Conservation (phyloP, 2,888 invertebrate species). For the Epicampocera succincta region DNA sequence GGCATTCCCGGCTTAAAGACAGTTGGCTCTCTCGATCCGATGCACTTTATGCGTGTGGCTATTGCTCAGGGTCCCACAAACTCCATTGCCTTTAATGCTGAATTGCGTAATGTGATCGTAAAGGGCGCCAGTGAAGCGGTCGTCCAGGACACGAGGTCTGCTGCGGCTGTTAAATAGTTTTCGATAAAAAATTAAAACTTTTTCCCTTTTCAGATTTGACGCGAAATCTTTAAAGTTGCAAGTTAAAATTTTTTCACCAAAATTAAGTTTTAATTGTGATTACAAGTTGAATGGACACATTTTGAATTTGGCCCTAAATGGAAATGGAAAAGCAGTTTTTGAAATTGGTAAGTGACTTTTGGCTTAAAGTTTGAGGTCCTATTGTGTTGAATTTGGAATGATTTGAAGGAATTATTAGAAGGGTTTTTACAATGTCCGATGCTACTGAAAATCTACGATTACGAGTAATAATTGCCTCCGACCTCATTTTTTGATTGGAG, state of each 20-base stretch:
- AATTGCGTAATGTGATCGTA: slow-evolving; percentile 35
- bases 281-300: slow-evolving; percentile 86
- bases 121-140: slow-evolving; percentile 19
- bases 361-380: too few species aligned
- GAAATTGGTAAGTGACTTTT: slow-evolving; percentile 84
- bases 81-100: slow-evolving; percentile 66
- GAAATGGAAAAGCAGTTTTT: slow-evolving; percentile 83
- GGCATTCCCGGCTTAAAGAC: slow-evolving; percentile 76
- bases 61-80: slow-evolving; percentile 29
- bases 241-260: slow-evolving; percentile 81
- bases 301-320: slow-evolving; percentile 85
- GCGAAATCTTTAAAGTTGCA: not conserved
- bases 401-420: too few species aligned
- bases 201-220: slow-evolving; percentile 36
- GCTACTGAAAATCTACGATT: too few species aligned
- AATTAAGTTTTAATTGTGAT: slow-evolving; percentile 85
- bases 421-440: too few species aligned
- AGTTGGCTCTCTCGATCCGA: slow-evolving; percentile 84
- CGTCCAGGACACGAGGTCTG: slow-evolving; percentile 33
- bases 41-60: slow-evolving; percentile 34
- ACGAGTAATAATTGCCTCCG: too few species aligned
- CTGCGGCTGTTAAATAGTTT: not conserved
- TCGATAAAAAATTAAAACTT: not conserved
- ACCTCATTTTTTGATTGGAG: too few species aligned
- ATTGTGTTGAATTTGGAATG: too few species aligned